phyloP scores from a whole-genome alignment of 2,797 vertebrate genomes.

The Acipenser ruthenus region DNA sequence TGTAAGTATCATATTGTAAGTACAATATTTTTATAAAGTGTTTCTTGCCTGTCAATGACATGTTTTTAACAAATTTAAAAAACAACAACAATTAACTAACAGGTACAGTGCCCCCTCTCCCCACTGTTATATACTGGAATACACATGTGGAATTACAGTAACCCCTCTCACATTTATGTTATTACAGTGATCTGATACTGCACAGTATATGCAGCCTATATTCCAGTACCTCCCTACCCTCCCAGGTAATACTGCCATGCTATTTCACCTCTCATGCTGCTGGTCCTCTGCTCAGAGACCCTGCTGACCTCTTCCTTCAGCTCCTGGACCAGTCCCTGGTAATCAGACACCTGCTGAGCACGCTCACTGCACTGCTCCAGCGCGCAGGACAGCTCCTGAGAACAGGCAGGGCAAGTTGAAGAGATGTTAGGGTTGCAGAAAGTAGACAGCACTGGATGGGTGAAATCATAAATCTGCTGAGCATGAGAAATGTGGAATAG shows the following conservation, averaged over 20 bases:
- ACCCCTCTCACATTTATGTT: not conserved
- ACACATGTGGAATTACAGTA: not conserved
- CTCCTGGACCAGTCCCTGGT: conserved; percentile 50
- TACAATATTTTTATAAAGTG: no score
- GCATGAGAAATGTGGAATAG: not conserved
- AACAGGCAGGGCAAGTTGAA: not conserved
- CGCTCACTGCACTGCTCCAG: conserved; percentile 47
- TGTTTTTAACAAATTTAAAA: no score
- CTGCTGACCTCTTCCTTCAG: conserved; percentile 47
- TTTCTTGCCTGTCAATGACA: no score
- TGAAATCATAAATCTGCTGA: not conserved
- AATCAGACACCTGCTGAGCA: conserved; percentile 45
- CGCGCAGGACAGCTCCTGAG: conserved; percentile 41
- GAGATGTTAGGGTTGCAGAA: no score
- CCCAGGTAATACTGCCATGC: no score
- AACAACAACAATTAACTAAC: no score
- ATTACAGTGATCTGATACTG: not conserved
- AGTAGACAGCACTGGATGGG: not conserved
- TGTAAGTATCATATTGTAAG: no score
- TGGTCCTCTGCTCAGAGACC: conserved; percentile 46
- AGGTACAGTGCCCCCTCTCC: no score
- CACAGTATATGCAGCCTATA: not conserved
- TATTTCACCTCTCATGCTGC: conserved; percentile 41
- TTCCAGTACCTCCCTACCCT: not conserved
- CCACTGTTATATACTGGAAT: not conserved